Base-by-base conservation (phyloP, 1,140 invertebrate species). In the Nasonia vitripennis region DNA sequence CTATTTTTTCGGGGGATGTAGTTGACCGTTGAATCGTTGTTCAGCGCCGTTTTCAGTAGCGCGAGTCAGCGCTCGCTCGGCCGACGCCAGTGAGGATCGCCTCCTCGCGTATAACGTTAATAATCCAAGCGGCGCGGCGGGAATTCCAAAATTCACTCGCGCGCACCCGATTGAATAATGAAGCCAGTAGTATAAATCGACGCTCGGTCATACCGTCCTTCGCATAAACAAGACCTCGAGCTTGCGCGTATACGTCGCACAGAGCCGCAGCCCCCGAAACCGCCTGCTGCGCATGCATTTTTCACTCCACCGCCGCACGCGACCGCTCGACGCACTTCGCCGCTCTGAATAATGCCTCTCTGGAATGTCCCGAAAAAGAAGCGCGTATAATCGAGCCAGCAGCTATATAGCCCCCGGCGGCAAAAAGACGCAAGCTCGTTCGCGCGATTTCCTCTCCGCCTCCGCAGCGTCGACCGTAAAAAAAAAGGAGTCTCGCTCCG, bases 401-500 rank as follows among this genome's bases (percentile, higher is more conserved):
- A 10, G 14, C 34, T 27, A 27, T 27, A 27, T 2, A 27, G 27
- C 27, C 27, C 27, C 37, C 74, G 10, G 41, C 2, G 0, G 74
- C 20, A 45, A 41, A 75, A 75, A 75, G 34, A 75, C 31, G 68
- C 68, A n/a, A 70, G 68, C 68, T 70, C 68, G 1, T 70, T 70
- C 31, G 23, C 12, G 80, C 81, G 67, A 34, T 45, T 45, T 48
- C 17, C 68, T 77, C 31, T 51, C 83, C 31, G 37, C 83, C 12
- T 75, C 73, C 17, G 14, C 11, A 3, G 10, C 37, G 73, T 20
- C 17, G 55, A 17, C 20, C 55, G 4, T 7, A 17, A 20, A 62
- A 20, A 62, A 62, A 62, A 62, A 45, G 74, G 84, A 82, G 48
- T 1, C 27, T 27, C 27, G 27, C 27, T 27, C 27, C 27, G 27